A percentile compares a stretch with the other conserved stretches of the same genome.
Conservation (phyloP, 2,888 invertebrate genomes). For the Standfussiana lucernea region DNA sequence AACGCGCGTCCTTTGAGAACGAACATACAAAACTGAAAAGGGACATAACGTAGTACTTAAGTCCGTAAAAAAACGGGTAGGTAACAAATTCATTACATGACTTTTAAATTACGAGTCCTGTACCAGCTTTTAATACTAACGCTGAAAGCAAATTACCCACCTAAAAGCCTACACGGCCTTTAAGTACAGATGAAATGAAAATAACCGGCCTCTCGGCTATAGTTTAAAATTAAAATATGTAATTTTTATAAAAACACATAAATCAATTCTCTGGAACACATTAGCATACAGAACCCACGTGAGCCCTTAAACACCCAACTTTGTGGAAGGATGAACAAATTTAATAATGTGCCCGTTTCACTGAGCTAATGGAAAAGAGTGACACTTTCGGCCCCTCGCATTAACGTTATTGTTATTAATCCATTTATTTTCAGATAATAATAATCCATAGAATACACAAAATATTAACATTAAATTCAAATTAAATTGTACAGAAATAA, state of each 20-base stretch:
- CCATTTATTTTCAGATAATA: too few species aligned
- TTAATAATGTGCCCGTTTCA: constrained; percentile 66
- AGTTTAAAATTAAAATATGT: constrained; percentile 22
- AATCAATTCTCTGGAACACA: constrained; percentile 50
- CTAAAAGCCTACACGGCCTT: constrained; percentile 36
- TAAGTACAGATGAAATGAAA: constrained; percentile 22
- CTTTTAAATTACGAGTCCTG: constrained; percentile 19
- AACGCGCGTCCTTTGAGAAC: neutral
- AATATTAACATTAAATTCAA: too few species aligned
- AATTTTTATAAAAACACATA: constrained; percentile 44
- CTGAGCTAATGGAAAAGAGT: constrained; percentile 65
- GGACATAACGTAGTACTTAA: neutral
- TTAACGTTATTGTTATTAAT: too few species aligned
- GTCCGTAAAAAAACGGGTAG: neutral
- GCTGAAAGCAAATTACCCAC: constrained; percentile 33
- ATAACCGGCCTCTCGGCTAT: constrained; percentile 18
- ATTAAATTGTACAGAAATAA: too few species aligned
- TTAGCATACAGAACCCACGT: constrained; percentile 54
- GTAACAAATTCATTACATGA: neutral
- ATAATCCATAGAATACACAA: too few species aligned
- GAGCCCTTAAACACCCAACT: constrained; percentile 58
- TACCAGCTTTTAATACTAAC: constrained; percentile 17
- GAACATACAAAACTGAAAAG: neutral
- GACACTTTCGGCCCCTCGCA: constrained; percentile 52
- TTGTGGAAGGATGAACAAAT: constrained; percentile 66